Evolutionary conservation across 1,140 invertebrate genomes (phyloP).

Genomic region (Lycorma delicatula): DNA sequence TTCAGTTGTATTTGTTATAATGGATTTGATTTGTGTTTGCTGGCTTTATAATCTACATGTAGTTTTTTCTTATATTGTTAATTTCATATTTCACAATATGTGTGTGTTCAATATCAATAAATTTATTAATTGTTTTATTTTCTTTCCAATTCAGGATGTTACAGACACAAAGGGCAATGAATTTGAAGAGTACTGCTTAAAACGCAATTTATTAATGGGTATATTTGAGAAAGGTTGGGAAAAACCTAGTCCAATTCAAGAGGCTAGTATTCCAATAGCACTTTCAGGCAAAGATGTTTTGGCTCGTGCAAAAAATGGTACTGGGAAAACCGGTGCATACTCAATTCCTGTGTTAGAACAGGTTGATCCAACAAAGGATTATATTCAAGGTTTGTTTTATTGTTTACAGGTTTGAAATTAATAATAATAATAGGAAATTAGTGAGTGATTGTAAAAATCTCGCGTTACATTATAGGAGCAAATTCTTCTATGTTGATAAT

Average conservation of each 20-base stretch:
- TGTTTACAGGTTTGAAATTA: no score
- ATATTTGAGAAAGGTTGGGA: conserved; percentile 99
- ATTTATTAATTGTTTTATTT: conserved; percentile 12
- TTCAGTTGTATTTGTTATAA: neutral
- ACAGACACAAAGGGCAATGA: conserved; percentile 99
- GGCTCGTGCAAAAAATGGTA: conserved; percentile 98
- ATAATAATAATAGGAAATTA: no score
- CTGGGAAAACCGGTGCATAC: conserved; percentile 99
- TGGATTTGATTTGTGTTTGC: neutral
- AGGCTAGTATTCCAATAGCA: conserved; percentile 97
- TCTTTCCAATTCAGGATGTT: conserved; percentile 70
- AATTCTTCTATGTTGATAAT: no score
- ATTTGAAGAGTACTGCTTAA: conserved; percentile 99
- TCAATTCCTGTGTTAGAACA: conserved; percentile 96
- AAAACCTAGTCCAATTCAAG: conserved; percentile 98
- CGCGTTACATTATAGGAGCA: no score
- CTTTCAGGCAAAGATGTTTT: conserved; percentile 95
- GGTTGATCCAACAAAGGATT: conserved; percentile 81
- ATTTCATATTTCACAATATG: conserved; percentile 3
- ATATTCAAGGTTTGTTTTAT: conserved; percentile 72
- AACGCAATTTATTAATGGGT: conserved; percentile 96
- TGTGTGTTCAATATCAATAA: conserved; percentile 9
- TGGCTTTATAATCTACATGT: neutral
- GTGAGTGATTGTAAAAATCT: no score
- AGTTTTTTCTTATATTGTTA: neutral